Evolutionary conservation across 2,888 invertebrate species (phyloP), one percentile per base, ranked within the genome.

Genomic region (Melanchra persicariae): DNA sequence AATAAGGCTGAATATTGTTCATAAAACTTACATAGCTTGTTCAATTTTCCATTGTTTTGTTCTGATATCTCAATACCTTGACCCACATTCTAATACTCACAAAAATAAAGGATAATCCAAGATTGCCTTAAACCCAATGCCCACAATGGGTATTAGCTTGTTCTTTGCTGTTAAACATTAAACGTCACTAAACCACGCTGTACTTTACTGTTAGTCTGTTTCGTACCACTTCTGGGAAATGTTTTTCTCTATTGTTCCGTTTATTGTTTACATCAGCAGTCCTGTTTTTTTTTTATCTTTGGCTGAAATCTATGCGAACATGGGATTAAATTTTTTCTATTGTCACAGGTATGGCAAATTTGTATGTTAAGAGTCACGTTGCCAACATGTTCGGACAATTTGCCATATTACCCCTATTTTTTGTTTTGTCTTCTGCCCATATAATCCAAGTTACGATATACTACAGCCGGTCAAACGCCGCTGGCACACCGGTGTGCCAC

Each of bases 81-180:
- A 72, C 60, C 64, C 24, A 37, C 61, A 65, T 75, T 62, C 24
- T 61, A 43, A n/a, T 24, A 34, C 24, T 26, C n/a, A 34, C 10
- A 64, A 57, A n/a, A 61, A 40, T 19, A 59, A 45, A 52, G 19
- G 45, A 79, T 76, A 61, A 78, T 72, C 51, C 64, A 34, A 60
- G 49, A 40, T 52, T 70, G 54, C 15, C 12, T 45, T 45, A 71
- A 47, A 45, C 19, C 19, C 17, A 43, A 40, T 19, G 45, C 34
- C 70, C 17, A 70, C 22, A 70, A 37, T 47, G 22, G 1, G 5
- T 57, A 43, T 43, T 34, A 22, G 43, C 34, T 34, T 34, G 7
- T 34, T 24, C 0, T 63, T 49, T 63, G 34, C 4, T 45, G 7
- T 7, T 19, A 19, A 24, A 34, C 0, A 61, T 30, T 40, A 9